These are phyloP conservation scores for Bellardia pandia DNA, from an alignment of 2,888 invertebrate species.

Conservation along the genomic window DNA sequence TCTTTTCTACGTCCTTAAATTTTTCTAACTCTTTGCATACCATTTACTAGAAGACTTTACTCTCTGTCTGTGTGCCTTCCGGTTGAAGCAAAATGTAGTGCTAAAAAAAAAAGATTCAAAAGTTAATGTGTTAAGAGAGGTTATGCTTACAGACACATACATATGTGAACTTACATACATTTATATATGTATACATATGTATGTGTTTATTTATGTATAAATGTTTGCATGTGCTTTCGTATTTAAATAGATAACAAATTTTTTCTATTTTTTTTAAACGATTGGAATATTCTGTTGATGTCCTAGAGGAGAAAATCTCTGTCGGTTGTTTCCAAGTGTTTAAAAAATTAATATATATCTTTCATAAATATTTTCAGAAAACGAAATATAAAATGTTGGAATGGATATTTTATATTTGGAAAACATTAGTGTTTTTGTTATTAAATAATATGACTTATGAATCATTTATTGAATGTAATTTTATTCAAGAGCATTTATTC, in stretches of 20 bases:
- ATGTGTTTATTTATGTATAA: neutral
- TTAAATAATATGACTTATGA: no score
- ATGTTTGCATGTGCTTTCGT: neutral
- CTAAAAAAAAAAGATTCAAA: neutral
- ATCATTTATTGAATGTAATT: no score
- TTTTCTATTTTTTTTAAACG: neutral
- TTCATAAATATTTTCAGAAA: no score
- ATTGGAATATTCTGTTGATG: neutral
- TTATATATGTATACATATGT: neutral
- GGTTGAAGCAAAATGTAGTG: neutral
- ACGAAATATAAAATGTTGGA: no score
- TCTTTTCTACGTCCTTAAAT: neutral
- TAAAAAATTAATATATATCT: no score
- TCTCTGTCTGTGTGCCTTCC: slow-evolving; percentile 1
- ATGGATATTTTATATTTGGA: no score
- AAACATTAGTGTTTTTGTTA: no score
- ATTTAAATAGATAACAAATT: neutral
- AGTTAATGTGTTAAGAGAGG: slow-evolving; percentile 37
- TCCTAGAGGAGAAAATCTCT: neutral
- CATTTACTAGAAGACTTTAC: neutral
- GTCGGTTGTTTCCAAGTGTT: no score
- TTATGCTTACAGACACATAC: neutral
- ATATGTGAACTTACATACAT: neutral
- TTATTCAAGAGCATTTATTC: no score
- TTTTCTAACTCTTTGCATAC: neutral